Evolutionary conservation across 2,113 vertebrate species (phyloP).

Genomic region (Poeciliopsis retropinna): DNA sequence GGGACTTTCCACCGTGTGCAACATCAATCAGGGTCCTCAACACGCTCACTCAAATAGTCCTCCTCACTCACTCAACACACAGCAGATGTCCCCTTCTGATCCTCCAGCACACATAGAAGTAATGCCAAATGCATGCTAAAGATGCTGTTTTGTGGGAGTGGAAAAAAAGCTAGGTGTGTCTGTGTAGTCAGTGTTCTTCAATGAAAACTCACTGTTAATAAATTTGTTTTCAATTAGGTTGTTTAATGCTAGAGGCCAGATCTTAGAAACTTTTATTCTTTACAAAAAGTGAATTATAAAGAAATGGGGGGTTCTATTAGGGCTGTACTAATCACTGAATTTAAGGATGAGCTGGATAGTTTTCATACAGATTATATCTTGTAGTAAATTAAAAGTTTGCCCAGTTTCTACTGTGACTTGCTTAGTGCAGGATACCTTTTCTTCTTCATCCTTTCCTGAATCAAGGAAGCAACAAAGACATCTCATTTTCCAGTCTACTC

Average conservation of each 20-base stretch:
- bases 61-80: slow-evolving; percentile 72
- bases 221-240: not conserved
- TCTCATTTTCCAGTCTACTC: not conserved
- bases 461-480: not conserved
- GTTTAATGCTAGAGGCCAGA: not conserved
- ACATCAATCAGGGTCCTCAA: slow-evolving; percentile 75
- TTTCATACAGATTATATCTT: not conserved
- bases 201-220: not conserved
- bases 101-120: slow-evolving; percentile 51
- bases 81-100: slow-evolving; percentile 74
- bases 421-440: not conserved
- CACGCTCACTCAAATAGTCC: slow-evolving; percentile 65
- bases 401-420: not conserved
- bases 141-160: slow-evolving; percentile 46
- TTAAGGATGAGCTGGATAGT: not conserved
- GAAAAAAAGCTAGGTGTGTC: slow-evolving; percentile 25
- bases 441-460: not conserved
- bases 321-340: not conserved
- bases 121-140: slow-evolving; percentile 69
- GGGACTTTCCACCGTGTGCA: slow-evolving; percentile 66
- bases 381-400: not conserved
- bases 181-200: slow-evolving; percentile 1
- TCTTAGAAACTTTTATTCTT: not conserved
- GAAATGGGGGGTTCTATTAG: not conserved
- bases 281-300: not conserved